Conservation (phyloP, 1,140 invertebrate species). For the Diorhabda elongata region DNA sequence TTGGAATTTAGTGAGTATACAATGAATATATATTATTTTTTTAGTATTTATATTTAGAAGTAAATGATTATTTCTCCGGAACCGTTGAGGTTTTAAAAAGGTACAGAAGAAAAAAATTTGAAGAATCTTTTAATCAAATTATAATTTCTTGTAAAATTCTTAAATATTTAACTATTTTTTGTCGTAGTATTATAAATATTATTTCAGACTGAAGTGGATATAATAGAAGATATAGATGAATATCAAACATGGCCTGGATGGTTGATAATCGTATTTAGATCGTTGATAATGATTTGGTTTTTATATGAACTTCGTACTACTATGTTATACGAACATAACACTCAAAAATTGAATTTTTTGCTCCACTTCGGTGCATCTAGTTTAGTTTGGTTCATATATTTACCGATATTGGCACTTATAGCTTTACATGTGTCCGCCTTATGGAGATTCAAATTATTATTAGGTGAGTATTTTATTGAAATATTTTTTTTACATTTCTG, state of each 20-base stretch:
- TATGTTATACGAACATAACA: constrained; percentile 89
- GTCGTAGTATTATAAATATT: background rate
- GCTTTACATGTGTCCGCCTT: constrained; percentile 88
- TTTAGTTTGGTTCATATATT: constrained; percentile 96
- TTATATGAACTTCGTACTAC: constrained; percentile 86
- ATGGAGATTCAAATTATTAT: constrained; percentile 91
- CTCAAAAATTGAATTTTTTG: constrained; percentile 85
- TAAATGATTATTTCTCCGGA: no score
- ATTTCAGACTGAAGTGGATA: constrained; percentile 87
- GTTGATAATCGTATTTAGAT: constrained; percentile 81
- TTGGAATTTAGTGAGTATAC: constrained; percentile 84
- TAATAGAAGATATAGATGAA: constrained; percentile 93
- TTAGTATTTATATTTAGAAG: no score
- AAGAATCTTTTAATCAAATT: no score
- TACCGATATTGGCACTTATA: constrained; percentile 90
- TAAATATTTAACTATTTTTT: no score
- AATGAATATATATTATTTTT: no score
- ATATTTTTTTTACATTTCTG: no score
- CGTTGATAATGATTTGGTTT: constrained; percentile 93
- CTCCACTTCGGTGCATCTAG: constrained; percentile 96
- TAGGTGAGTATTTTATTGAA: constrained; percentile 61
- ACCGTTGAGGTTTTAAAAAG: no score
- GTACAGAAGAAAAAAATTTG: no score
- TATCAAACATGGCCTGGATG: constrained; percentile 97
- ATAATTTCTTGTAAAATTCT: no score